Conservation (phyloP, 2,888 invertebrate genomes). For the Microctonus hyperodae region DNA sequence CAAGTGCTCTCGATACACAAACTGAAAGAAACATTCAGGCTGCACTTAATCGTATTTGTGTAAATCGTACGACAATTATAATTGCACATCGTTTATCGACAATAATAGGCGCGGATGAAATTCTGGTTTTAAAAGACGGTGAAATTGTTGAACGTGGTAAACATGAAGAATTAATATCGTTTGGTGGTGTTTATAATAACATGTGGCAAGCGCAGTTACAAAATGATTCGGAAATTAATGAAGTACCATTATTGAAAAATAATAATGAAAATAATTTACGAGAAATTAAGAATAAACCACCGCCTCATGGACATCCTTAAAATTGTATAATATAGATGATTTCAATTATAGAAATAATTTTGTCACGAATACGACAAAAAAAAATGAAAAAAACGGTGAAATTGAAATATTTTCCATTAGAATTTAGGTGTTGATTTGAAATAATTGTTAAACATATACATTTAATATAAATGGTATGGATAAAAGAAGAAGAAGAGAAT, state of each 20-base stretch:
- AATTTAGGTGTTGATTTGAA: background rate
- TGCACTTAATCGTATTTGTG: constrained; percentile 78
- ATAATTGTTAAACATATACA: background rate
- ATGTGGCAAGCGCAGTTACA: constrained; percentile 95
- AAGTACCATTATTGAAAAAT: background rate
- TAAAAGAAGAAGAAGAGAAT: background rate
- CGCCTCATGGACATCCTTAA: constrained; percentile 13
- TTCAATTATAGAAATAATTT: background rate
- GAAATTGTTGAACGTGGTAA: constrained; percentile 90
- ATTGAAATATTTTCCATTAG: constrained; percentile 10
- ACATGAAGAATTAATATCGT: constrained; percentile 64
- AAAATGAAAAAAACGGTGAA: background rate
- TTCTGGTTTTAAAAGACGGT: constrained; percentile 91
- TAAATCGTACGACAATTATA: constrained; percentile 89
- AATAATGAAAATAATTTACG: constrained; percentile 20
- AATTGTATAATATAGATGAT: constrained; percentile 7
- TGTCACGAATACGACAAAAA: background rate
- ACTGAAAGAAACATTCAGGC: constrained; percentile 79
- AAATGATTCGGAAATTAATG: constrained; percentile 61
- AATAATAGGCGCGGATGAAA: constrained; percentile 93
- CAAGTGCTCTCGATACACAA: constrained; percentile 93
- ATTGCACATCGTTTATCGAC: constrained; percentile 96
- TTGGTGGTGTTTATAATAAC: constrained; percentile 79
- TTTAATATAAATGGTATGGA: background rate
- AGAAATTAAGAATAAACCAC: constrained; percentile 1